Conservation (phyloP, 2,797 vertebrate species). For the Sciurus vulgaris region DNA sequence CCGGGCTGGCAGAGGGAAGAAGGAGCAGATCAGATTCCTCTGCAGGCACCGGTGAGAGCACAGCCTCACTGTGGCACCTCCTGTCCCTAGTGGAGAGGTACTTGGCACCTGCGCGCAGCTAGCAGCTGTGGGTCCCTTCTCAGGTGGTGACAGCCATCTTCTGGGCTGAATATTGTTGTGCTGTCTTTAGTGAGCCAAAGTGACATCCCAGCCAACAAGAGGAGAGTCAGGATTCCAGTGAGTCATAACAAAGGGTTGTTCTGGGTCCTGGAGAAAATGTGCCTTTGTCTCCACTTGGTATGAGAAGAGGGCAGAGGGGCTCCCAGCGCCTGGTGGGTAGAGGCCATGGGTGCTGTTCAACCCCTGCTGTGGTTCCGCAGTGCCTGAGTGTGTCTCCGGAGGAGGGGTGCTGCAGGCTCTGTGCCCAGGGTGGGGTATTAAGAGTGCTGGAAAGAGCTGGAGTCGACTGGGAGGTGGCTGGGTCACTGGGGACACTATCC, state of each 20-base stretch:
- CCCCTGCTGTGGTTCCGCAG: no score
- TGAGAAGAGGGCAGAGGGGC: accelerated
- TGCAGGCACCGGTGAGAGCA: neutral
- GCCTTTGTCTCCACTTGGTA: neutral
- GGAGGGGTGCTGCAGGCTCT: neutral
- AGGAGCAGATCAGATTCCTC: neutral
- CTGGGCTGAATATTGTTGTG: neutral
- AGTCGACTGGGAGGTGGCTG: neutral
- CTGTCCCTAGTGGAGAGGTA: neutral
- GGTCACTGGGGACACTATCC: neutral
- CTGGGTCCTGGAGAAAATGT: neutral
- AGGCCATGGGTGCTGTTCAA: neutral
- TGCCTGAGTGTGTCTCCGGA: neutral
- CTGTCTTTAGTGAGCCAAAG: neutral
- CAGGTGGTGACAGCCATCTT: neutral
- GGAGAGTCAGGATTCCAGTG: neutral
- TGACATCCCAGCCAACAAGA: neutral
- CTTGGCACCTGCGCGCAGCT: neutral
- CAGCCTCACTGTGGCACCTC: accelerated
- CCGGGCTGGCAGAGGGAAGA: neutral
- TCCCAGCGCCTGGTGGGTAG: neutral
- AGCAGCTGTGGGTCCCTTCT: no score
- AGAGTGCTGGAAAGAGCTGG: neutral
- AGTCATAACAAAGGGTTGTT: neutral
- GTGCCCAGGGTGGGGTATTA: neutral